Conservation (phyloP, 2,888 invertebrate species). For the Meandrusa payeni region DNA sequence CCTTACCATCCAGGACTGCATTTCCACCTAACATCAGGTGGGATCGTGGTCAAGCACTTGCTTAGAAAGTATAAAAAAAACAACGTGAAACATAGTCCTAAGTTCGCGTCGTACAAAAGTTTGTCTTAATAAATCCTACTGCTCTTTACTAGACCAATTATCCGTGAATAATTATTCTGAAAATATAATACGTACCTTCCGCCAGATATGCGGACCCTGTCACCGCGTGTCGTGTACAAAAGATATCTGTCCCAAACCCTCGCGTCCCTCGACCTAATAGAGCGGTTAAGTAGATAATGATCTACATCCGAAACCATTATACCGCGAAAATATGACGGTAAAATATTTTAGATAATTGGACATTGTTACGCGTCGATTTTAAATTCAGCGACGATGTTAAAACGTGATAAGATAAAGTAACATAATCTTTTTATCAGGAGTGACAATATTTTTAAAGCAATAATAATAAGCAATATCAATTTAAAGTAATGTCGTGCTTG, state of each 20-base stretch:
- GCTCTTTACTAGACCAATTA: slow-evolving; percentile 23
- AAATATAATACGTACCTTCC: slow-evolving; percentile 41
- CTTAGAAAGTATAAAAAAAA: too few relatives aligned
- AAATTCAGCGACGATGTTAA: too few relatives aligned
- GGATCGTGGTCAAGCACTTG: too few relatives aligned
- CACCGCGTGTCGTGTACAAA: slow-evolving; percentile 13
- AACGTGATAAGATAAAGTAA: too few relatives aligned
- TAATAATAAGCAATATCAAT: too few relatives aligned
- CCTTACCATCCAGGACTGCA: too few relatives aligned
- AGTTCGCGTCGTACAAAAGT: slow-evolving; percentile 1
- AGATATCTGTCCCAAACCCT: slow-evolving; percentile 15
- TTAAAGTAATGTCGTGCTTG: too few relatives aligned
- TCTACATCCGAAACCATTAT: slow-evolving; percentile 14
- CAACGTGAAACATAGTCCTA: too few relatives aligned
- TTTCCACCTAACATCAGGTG: too few relatives aligned
- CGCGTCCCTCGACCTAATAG: slow-evolving; percentile 15
- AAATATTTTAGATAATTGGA: background rate
- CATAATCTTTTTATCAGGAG: too few relatives aligned
- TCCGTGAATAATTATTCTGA: slow-evolving; percentile 41
- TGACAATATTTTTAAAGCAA: too few relatives aligned
- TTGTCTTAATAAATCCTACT: slow-evolving; percentile 7
- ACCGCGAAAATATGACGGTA: slow-evolving; percentile 15
- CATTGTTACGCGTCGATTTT: too few relatives aligned
- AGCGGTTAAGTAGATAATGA: slow-evolving; percentile 19
- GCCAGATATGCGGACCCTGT: slow-evolving; percentile 17